Percentiles rank a stretch among this genome's conserved stretches.
These are phyloP conservation scores for Platorchestia sp. DNA, from an alignment of 1,140 invertebrate species.

Conservation along the genomic window DNA sequence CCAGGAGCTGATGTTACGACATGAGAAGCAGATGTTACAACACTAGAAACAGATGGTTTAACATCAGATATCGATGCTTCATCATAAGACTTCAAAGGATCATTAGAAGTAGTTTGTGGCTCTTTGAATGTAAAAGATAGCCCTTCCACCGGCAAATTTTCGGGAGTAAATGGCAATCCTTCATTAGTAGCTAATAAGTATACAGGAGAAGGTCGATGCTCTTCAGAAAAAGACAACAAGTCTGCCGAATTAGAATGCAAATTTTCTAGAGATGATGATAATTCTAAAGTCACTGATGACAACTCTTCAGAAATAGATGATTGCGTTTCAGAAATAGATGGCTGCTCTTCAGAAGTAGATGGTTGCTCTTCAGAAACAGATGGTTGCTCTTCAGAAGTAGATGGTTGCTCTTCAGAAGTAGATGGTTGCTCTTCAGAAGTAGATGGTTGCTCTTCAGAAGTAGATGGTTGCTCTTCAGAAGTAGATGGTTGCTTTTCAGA, in stretches of 20 bases:
- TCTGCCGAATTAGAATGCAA: background rate
- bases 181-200: background rate
- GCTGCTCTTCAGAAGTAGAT: background rate
- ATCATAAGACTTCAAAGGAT: background rate
- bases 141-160: background rate
- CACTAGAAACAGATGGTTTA: background rate
- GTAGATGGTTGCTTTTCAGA: too few relatives aligned
- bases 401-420: too few relatives aligned
- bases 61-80: background rate
- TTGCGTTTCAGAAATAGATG: background rate
- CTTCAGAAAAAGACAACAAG: background rate
- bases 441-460: too few relatives aligned
- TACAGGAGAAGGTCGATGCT: background rate
- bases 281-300: background rate
- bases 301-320: background rate
- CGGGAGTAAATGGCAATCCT: background rate
- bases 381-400: background rate
- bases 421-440: too few relatives aligned
- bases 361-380: background rate
- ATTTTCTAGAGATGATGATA: too few relatives aligned
- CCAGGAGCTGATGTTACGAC: too few relatives aligned
- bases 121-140: background rate
- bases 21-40: too few relatives aligned
- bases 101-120: background rate
- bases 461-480: too few relatives aligned